These are phyloP conservation scores for Limosa lapponica DNA, from an alignment of 2,797 vertebrate genomes.

Conservation along the genomic window DNA sequence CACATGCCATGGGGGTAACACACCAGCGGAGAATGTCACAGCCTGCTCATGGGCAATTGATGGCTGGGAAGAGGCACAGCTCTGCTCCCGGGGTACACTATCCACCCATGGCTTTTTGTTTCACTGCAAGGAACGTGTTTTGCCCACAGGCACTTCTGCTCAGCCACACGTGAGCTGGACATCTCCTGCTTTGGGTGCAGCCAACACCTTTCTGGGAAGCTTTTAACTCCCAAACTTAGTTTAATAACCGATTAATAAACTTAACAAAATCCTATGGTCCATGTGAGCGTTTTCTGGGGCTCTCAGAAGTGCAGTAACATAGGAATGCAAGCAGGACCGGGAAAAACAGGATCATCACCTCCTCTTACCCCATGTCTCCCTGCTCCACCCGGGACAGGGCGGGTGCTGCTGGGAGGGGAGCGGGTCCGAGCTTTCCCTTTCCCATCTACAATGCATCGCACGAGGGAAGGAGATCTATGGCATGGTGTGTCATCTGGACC, in stretches of 20 bases:
- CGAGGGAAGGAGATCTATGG: neutral
- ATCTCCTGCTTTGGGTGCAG: neutral
- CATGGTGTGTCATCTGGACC: fast-evolving
- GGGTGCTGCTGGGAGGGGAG: neutral
- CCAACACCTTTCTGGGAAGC: neutral
- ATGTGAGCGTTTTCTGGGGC: neutral
- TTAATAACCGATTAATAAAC: neutral
- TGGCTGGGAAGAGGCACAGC: neutral
- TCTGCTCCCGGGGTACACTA: neutral
- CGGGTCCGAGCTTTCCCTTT: neutral
- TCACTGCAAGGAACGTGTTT: neutral
- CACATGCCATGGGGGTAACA: fast-evolving
- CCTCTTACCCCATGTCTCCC: neutral
- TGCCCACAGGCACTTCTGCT: neutral
- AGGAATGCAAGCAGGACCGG: neutral
- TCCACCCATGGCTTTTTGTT: neutral
- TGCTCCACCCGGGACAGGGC: neutral
- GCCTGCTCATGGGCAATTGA: neutral
- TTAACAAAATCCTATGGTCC: neutral
- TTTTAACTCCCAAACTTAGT: neutral
- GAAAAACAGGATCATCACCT: neutral
- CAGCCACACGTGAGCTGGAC: neutral
- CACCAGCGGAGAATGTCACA: neutral
- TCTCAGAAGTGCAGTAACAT: neutral
- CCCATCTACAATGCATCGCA: neutral